phyloP scores from a whole-genome alignment of 2,888 invertebrate species.

The Micropterix aruncella region DNA sequence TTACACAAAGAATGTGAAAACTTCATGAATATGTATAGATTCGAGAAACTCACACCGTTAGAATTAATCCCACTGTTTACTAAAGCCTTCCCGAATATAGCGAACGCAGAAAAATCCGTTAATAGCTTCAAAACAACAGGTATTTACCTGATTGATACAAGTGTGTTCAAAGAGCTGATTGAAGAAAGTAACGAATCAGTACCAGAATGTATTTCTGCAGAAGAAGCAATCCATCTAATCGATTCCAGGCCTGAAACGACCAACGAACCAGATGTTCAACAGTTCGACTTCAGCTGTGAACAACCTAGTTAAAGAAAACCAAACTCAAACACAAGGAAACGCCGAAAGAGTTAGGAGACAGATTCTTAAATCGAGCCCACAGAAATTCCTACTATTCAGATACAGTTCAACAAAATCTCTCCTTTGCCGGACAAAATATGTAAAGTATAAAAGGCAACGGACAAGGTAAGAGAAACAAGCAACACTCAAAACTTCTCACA shows the following conservation, averaged over 20 bases:
- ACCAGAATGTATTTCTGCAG: constrained; percentile 2
- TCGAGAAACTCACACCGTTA: background rate
- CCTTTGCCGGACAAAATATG: background rate
- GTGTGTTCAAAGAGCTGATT: constrained; percentile 1
- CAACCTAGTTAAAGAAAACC: background rate
- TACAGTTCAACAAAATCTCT: constrained; percentile 1
- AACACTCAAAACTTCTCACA: background rate
- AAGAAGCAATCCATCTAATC: constrained; percentile 1
- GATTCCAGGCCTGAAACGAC: constrained; percentile 1
- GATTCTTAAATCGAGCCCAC: constrained; percentile 1
- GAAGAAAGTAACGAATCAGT: background rate
- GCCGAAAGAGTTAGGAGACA: background rate
- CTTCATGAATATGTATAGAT: constrained; percentile 1
- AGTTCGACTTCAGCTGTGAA: constrained; percentile 2
- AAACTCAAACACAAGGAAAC: constrained; percentile 1
- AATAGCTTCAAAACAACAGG: constrained; percentile 1
- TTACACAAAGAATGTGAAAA: constrained; percentile 2
- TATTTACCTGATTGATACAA: constrained; percentile 1
- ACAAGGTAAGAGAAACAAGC: constrained; percentile 1
- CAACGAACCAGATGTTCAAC: constrained; percentile 1
- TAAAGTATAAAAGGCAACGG: too few species aligned
- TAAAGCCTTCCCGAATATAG: background rate
- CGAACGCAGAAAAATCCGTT: background rate
- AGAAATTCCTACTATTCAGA: constrained; percentile 1
- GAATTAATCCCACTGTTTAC: background rate